phyloP scores from a whole-genome alignment of 2,888 invertebrate species.

The Iphiclides podalirius region DNA sequence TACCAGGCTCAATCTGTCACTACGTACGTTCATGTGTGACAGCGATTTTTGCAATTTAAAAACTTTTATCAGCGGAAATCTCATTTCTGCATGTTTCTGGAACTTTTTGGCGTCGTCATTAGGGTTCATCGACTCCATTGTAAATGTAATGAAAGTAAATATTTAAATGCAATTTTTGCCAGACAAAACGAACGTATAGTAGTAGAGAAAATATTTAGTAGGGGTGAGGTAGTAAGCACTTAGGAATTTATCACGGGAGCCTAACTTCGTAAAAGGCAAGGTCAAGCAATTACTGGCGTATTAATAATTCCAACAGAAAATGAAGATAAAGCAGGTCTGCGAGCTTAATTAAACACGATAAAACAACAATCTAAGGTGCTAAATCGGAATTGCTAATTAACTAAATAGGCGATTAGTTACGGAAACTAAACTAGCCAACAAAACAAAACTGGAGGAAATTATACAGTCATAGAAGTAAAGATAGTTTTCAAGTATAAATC shows the following conservation, averaged over 20 bases:
- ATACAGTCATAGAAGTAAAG: neutral
- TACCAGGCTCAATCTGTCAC: no score
- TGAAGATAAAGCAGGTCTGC: conserved; percentile 21
- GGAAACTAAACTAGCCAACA: neutral
- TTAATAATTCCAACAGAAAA: conserved; percentile 17
- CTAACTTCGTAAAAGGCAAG: conserved; percentile 16
- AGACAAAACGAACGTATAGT: neutral
- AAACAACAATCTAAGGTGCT: conserved; percentile 17
- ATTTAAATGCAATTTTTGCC: conserved; percentile 1
- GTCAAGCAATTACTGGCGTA: conserved; percentile 13
- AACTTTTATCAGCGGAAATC: no score
- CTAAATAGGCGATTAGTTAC: conserved; percentile 8
- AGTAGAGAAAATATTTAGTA: conserved; percentile 5
- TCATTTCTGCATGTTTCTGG: no score
- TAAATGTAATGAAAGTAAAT: neutral
- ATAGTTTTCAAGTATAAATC: neutral
- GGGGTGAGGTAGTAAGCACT: conserved; percentile 5
- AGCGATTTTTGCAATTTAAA: no score
- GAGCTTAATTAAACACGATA: conserved; percentile 20
- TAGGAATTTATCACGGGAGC: conserved; percentile 11
- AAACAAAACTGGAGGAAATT: conserved; percentile 5
- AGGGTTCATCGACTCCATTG: no score
- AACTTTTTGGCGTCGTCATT: no score
- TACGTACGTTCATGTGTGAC: no score
- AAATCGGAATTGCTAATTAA: conserved; percentile 10